Evolutionary conservation across 1,140 invertebrate genomes (phyloP), one percentile per base, ranked within the genome.

Genomic region (Drosophila guanche): DNA sequence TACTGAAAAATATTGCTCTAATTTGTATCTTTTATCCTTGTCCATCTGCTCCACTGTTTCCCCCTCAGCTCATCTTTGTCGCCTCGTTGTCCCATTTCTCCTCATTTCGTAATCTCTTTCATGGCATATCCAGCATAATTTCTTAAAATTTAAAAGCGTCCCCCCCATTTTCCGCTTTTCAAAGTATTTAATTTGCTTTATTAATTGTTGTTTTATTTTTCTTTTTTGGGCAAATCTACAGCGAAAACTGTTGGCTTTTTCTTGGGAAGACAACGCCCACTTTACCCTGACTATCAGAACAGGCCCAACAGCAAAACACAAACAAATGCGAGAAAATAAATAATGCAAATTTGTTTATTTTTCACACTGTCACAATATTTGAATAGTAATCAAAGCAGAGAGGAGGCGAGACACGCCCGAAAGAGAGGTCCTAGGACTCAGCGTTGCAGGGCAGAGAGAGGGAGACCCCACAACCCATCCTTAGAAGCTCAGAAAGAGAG

Each of bases 321-420:
- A 66, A 60, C 61, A 77, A 63, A 72, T 74, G 62, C 60, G 59
- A 76, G 59, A 76, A 71, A 70, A 79, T 79, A 79, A 79, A 79
- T 79, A 79, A 76, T 80, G 72, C 77, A 76, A 80, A 80, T 79
- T 76, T 80, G 77, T 80, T 80, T 79, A 76, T 80, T 75, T 80
- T 80, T 80, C 66, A 72, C 77, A 80, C 71, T 80, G 77, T 80
- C 77, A 63, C 77, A 79, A 76, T 80, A 80, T 80, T 80, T 80
- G 77, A 80, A 65, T 80, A 80, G 77, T 80, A 80, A 80, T 79
- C 77, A 79, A 71, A 62, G 50, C 66, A 55, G 43, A 63, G 45
- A 67, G 22, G 29, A 7, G 10, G 29, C 27, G 27, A 12, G 10
- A 12, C 33, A 37, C 10, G 33, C 10, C 33, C 4, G 33, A 12